Base-by-base conservation (phyloP, 2,113 vertebrate species). In the Hylia prasina region DNA sequence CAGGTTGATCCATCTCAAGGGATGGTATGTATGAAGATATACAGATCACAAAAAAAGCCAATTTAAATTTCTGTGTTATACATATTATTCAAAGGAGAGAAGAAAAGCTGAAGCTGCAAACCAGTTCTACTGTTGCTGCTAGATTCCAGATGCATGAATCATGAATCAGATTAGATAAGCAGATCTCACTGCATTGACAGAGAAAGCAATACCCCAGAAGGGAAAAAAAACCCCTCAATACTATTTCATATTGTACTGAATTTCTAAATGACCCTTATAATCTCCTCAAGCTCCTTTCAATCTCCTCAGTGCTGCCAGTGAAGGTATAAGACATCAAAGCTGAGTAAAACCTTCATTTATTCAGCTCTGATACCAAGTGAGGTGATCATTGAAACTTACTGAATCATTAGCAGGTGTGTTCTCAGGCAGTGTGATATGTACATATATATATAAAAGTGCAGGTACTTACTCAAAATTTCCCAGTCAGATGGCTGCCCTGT, bases 131-230 rank as follows among this genome's bases (percentile, higher is more conserved):
- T 44, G 19, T 78, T 73, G 64, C 25, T 69, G 45, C 48, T 89
- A 15, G 51, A 6, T 85, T 94, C 60, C n/a, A 95, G 54, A 57
- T 75, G 47, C 31, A 78, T 27, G 40, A 83, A 11, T 88, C 18
- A 93, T 54, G 57, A 89, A 92, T 89, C 23, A 76, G 84, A 66
- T 90, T 91, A 83, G 82, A 87, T 87, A 89, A 95, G 44, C 23
- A 87, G 71, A 80, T 77, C 65, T 94, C 64, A 48, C 58, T 60
- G 76, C 53, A 72, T n/a, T 94, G 60, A 50, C 87, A 87, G 83
- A 94, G 70, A 96, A 94, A 94, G 91, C 21, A 94, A 68, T 89
- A 60, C 24, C 68, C 58, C 50, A 77, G 9, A 80, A 79, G 23
- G 3, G n/a, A 23, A 37, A 79, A 95, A 80, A 25, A 5, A 2